phyloP scores from a whole-genome alignment of 1,140 invertebrate genomes.

The Nasonia giraulti region DNA sequence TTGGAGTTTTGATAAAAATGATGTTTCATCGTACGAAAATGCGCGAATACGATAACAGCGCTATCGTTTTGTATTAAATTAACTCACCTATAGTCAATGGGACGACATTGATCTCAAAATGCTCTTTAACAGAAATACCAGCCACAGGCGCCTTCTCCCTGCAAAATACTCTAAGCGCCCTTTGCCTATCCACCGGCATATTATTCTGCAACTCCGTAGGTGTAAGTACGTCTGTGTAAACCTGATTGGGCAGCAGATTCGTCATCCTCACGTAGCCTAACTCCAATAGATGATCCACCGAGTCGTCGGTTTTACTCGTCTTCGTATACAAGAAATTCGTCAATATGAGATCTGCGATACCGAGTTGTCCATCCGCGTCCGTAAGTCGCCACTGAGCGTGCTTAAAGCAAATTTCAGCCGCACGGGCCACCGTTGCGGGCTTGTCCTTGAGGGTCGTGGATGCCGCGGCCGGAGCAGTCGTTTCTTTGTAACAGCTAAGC shows the following conservation, averaged over 20 bases:
- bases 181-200: slow-evolving; percentile 89
- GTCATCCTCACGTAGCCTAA: slow-evolving; percentile 97
- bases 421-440: slow-evolving; percentile 85
- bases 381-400: slow-evolving; percentile 99
- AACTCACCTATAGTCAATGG: slow-evolving; percentile 89
- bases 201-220: slow-evolving; percentile 91
- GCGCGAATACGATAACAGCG: not conserved
- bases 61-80: slow-evolving; percentile 24
- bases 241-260: slow-evolving; percentile 95
- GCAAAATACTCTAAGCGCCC: slow-evolving; percentile 91
- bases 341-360: slow-evolving; percentile 95
- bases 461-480: slow-evolving; percentile 71
- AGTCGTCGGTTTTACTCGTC: slow-evolving; percentile 96
- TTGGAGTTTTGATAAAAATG: too few relatives aligned
- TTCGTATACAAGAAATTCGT: slow-evolving; percentile 99
- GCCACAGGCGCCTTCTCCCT: slow-evolving; percentile 94
- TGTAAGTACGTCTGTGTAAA: slow-evolving; percentile 93
- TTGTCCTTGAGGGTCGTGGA: slow-evolving; percentile 75
- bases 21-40: too few relatives aligned
- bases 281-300: slow-evolving; percentile 96
- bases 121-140: slow-evolving; percentile 98
- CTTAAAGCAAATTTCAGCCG: slow-evolving; percentile 99
- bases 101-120: slow-evolving; percentile 97
- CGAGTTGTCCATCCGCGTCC: slow-evolving; percentile 97
- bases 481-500: slow-evolving; percentile 90